These are phyloP conservation scores for Chaetogeoica ovagalla DNA, from an alignment of 2,888 invertebrate species.

Conservation along the genomic window DNA sequence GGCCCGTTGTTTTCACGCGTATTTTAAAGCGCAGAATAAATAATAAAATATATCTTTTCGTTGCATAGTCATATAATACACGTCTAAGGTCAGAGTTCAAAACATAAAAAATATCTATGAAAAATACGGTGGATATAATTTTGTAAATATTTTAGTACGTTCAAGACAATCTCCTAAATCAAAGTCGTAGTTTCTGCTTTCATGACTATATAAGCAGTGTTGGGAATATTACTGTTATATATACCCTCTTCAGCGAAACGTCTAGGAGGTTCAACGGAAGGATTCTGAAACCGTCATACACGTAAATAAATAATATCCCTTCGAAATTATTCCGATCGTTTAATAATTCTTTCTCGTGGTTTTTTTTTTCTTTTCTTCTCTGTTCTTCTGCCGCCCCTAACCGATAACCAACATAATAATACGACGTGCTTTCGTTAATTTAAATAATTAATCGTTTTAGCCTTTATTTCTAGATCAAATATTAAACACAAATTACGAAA, in stretches of 20 bases:
- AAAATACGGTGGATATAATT: constrained; percentile 14
- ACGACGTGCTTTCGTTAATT: no score
- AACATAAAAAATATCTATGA: constrained; percentile 24
- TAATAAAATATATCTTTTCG: not conserved
- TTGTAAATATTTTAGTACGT: constrained; percentile 33
- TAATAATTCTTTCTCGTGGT: not conserved
- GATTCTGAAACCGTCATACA: constrained; percentile 16
- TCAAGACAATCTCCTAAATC: constrained; percentile 32
- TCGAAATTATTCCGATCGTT: constrained; percentile 2
- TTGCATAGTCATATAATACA: not conserved
- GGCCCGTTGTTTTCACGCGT: not conserved
- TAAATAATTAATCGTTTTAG: no score
- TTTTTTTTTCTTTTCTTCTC: not conserved
- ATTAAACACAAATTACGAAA: no score
- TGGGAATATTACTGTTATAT: constrained; percentile 25
- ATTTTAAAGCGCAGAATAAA: not conserved
- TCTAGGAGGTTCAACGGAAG: constrained; percentile 17
- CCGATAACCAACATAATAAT: no score
- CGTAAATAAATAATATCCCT: constrained; percentile 48
- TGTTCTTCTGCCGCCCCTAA: no score
- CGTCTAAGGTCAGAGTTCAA: constrained; percentile 7
- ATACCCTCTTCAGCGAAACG: constrained; percentile 27
- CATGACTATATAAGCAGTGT: constrained; percentile 43
- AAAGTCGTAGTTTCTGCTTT: constrained; percentile 37
- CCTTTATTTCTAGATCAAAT: no score